Percentiles rank a stretch among this genome's conserved stretches.
Evolutionary conservation across 2,113 vertebrate genomes (phyloP).

Genomic region (Ornithorhynchus anatinus): DNA sequence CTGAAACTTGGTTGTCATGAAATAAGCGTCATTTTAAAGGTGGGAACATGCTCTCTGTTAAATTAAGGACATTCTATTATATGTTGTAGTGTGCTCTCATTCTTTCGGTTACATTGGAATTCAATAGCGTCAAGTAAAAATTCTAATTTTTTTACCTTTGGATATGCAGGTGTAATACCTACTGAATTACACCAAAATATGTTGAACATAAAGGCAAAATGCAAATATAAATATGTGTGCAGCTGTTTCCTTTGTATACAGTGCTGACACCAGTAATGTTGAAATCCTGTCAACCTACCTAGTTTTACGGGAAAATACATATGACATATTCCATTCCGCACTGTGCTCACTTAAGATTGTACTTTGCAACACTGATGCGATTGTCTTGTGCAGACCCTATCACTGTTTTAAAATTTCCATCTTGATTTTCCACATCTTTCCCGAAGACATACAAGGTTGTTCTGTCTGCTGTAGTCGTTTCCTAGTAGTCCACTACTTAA

Average conservation of each 20-base stretch:
- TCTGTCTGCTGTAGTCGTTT: too few species aligned
- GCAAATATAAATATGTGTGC: neutral
- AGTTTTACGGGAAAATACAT: too few species aligned
- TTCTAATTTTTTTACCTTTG: neutral
- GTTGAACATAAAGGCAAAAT: neutral
- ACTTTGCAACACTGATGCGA: too few species aligned
- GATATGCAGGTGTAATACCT: neutral
- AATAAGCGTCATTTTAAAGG: constrained; percentile 6
- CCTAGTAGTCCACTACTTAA: too few species aligned
- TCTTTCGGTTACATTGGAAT: neutral
- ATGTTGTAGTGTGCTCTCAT: neutral
- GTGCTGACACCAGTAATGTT: too few species aligned
- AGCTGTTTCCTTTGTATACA: neutral
- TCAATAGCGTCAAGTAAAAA: neutral
- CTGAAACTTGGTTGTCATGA: constrained; percentile 19
- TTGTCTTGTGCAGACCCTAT: too few species aligned
- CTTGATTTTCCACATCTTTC: too few species aligned
- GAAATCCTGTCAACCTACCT: too few species aligned
- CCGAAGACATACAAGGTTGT: too few species aligned
- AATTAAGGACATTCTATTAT: constrained; percentile 2
- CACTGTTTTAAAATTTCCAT: too few species aligned
- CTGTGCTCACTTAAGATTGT: too few species aligned
- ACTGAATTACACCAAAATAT: neutral
- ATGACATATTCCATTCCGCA: too few species aligned
- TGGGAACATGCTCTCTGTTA: constrained; percentile 3